Evolutionary conservation across 2,888 invertebrate species (phyloP), one percentile per base, ranked within the genome.

Genomic region (Hyposoter didymator): DNA sequence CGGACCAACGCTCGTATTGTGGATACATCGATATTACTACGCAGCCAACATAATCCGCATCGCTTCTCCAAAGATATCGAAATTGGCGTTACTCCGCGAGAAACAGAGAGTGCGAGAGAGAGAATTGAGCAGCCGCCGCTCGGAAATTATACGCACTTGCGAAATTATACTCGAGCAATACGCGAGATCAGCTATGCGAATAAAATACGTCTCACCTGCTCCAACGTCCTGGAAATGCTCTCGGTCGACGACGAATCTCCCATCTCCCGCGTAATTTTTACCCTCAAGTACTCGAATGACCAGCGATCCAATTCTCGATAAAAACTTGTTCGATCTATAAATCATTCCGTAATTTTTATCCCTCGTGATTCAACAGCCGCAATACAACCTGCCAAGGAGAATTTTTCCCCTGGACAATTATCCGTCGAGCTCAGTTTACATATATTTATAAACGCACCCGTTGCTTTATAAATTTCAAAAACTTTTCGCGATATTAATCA

Each of bases 141-240:
- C 22, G 67, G 59, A 83, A 78, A 85, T 85, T 83, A 69, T 69
- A 79, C 35, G 28, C 83, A 69, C 80, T 80, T 83, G 80, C 62
- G 22, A 73, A 85, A 83, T 85, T 83, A 80, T 49, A 78, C 76
- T 80, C 76, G 52, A 73, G 72, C 72, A 43, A 47, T 45, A 76
- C 55, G 80, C 70, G 55, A 17, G 55, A 66, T 66, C 43, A 59
- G 14, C 76, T 52, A 12, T 28, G 74, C 59, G 74, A 47, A 66
- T 10, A 73, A 62, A 76, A 76, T 32, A 39, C 70, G 75, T 79
- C 14, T 45, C 85, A 82, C 82, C 85, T 85, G 85, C 75, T 72
- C 19, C 43, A n/a, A 55, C 62, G 1, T 45, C 7, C 72, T 70
- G 70, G 69, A 76, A 62, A 81, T 81, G 81, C 35, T 78, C 72